These are phyloP conservation scores for Rhinophrynus dorsalis DNA, from an alignment of 2,797 vertebrate genomes.

Conservation along the genomic window DNA sequence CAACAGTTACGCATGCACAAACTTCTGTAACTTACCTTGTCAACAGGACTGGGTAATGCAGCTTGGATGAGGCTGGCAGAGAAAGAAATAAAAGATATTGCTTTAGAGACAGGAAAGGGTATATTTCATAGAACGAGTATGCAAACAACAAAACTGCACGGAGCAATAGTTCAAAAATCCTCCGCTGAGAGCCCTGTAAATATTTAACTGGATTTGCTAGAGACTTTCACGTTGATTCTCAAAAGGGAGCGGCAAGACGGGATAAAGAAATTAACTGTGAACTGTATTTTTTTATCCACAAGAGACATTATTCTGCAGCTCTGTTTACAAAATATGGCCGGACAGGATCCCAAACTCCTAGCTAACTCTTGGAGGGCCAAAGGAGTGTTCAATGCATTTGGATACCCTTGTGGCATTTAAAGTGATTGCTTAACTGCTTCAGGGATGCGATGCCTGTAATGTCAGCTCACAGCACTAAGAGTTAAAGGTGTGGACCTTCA, in stretches of 20 bases:
- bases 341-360: not conserved
- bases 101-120: constrained; percentile 33
- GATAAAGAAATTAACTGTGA: constrained; percentile 40
- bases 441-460: not conserved
- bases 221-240: constrained; percentile 20
- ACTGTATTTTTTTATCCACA: not conserved
- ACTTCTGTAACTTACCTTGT: constrained; percentile 87
- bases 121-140: not conserved
- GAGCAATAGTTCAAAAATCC: constrained; percentile 41
- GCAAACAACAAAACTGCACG: constrained; percentile 13
- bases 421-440: not conserved
- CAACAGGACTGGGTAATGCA: constrained; percentile 93
- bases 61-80: constrained; percentile 90
- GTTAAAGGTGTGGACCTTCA: constrained; percentile 30
- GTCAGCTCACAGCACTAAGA: not conserved
- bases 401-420: no score
- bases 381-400: not conserved
- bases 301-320: not conserved
- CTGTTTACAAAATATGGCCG: not conserved
- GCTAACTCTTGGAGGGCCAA: no score
- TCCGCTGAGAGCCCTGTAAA: constrained; percentile 59
- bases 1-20: no score
- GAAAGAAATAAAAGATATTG: constrained; percentile 51
- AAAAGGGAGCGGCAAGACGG: constrained; percentile 36
- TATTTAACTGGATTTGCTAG: constrained; percentile 58